phyloP scores from a whole-genome alignment of 2,888 invertebrate genomes.

The Hirtodrosophila alboralis region DNA sequence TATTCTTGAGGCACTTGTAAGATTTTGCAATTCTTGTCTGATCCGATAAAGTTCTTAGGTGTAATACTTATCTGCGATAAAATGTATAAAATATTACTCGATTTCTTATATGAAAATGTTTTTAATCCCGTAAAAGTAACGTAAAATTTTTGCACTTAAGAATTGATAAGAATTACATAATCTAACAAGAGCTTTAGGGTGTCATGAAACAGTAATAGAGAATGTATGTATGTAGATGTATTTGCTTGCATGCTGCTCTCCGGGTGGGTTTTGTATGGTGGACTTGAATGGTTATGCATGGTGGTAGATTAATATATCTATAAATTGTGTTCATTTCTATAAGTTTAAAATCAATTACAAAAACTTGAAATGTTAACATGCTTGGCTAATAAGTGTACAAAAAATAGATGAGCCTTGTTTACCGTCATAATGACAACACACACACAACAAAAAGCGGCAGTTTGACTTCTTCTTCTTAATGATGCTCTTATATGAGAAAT shows the following conservation, averaged over 20 bases:
- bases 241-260: constrained; percentile 59
- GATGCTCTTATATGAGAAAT: constrained; percentile 37
- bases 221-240: no score
- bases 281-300: constrained; percentile 42
- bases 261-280: constrained; percentile 25
- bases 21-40: no score
- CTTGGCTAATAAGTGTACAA: constrained; percentile 48
- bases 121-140: no score
- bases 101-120: no score
- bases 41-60: no score
- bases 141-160: no score
- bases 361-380: constrained; percentile 45
- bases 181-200: constrained; percentile 7
- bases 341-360: constrained; percentile 21
- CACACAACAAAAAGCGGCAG: constrained; percentile 65
- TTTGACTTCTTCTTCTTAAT: constrained; percentile 42
- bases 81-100: no score
- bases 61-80: no score
- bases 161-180: no score
- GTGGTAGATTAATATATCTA: constrained; percentile 27
- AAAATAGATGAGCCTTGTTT: constrained; percentile 56
- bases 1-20: not conserved
- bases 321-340: constrained; percentile 30
- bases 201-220: constrained; percentile 20
- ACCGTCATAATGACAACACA: constrained; percentile 66